Evolutionary conservation across 2,797 vertebrate genomes (phyloP).

Genomic region (Philypnodon macrostomus): DNA sequence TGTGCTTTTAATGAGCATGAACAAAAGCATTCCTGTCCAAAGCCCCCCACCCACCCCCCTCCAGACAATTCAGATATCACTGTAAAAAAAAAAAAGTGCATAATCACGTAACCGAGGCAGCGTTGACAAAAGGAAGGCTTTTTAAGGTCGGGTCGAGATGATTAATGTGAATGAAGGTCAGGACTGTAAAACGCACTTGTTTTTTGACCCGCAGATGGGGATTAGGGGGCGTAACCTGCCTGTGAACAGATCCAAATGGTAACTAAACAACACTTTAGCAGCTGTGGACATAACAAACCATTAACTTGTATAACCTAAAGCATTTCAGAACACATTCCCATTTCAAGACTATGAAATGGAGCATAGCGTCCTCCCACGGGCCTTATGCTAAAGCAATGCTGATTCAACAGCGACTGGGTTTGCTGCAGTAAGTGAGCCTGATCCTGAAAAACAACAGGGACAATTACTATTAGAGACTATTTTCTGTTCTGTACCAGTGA

Average conservation of each 20-base stretch:
- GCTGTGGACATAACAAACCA: slow-evolving; percentile 51
- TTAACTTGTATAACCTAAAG: slow-evolving; percentile 26
- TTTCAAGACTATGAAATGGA: slow-evolving; percentile 6
- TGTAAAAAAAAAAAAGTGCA: slow-evolving; percentile 16
- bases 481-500: background rate
- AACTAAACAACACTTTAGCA: slow-evolving; percentile 33
- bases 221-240: too few relatives aligned
- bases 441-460: slow-evolving; percentile 32
- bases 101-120: slow-evolving; percentile 29
- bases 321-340: slow-evolving; percentile 16
- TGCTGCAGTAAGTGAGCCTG: slow-evolving; percentile 25
- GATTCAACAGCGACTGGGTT: slow-evolving; percentile 44
- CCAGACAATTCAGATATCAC: slow-evolving; percentile 29
- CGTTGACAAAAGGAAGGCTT: slow-evolving; percentile 17
- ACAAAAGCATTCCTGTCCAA: slow-evolving; percentile 33
- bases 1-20: slow-evolving; percentile 30
- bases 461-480: slow-evolving; percentile 25
- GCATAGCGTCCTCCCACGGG: slow-evolving; percentile 21
- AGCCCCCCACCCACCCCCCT: too few relatives aligned
- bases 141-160: slow-evolving; percentile 20
- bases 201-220: slow-evolving; percentile 37
- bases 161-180: too few relatives aligned
- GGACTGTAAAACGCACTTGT: slow-evolving; percentile 6
- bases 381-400: slow-evolving; percentile 44
- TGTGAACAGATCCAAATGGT: slow-evolving; percentile 32